A percentile compares a stretch with the other conserved stretches of the same genome.
These are phyloP conservation scores for Jacana jacana DNA, from an alignment of 2,113 vertebrate species.

Conservation along the genomic window DNA sequence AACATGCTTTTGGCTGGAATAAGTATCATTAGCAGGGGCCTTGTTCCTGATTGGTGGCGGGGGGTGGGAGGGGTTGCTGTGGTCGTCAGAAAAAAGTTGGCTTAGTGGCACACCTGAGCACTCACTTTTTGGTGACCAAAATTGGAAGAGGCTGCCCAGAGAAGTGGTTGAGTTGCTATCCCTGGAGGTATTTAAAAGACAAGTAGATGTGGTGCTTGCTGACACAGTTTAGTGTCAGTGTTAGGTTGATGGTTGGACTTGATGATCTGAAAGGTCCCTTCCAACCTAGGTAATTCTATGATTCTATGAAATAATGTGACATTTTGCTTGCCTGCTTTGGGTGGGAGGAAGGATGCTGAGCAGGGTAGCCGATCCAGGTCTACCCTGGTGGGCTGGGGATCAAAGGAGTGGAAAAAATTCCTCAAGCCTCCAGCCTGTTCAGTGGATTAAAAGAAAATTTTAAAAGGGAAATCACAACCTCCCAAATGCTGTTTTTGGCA, in stretches of 20 bases:
- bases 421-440: not conserved
- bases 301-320: not conserved
- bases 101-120: not conserved
- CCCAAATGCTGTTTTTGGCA: not conserved
- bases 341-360: not conserved
- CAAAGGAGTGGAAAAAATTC: not conserved
- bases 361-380: not conserved
- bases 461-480: not conserved
- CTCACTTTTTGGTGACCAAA: not conserved
- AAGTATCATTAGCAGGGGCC: fast-evolving
- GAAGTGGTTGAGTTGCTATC: not conserved
- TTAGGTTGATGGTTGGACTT: not conserved
- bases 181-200: not conserved
- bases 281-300: not conserved
- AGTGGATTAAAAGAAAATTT: not conserved
- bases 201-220: not conserved
- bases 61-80: not conserved
- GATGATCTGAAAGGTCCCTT: not conserved
- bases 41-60: not conserved
- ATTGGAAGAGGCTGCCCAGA: not conserved
- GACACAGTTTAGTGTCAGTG: not conserved
- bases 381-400: not conserved
- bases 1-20: fast-evolving
- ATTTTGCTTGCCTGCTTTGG: not conserved
- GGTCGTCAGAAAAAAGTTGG: not conserved